A percentile compares a stretch with the other conserved stretches of the same genome.
phyloP scores from a whole-genome alignment of 2,797 vertebrate species.

The Petrocephalus schoutedeni region DNA sequence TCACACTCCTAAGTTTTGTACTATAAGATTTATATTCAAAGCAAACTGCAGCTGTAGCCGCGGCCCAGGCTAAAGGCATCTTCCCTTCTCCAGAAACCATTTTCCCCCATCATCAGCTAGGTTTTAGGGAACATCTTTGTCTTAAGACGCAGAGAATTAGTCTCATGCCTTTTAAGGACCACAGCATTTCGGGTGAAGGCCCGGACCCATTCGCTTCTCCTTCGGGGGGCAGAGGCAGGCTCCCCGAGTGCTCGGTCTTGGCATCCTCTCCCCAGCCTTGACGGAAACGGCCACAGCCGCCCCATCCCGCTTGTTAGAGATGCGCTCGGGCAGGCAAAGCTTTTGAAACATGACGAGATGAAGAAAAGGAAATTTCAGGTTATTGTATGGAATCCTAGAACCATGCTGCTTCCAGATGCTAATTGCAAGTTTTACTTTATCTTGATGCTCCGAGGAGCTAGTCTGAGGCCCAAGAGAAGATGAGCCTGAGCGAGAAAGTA shows the following conservation, averaged over 20 bases:
- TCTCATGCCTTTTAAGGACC: not conserved
- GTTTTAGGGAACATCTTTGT: not conserved
- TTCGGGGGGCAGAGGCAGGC: not conserved
- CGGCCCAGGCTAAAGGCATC: not conserved
- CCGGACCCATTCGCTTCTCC: not conserved
- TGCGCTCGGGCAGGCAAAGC: constrained; percentile 35
- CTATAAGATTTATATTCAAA: not conserved
- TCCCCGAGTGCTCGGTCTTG: not conserved
- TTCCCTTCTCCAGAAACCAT: not conserved
- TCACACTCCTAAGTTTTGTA: not conserved
- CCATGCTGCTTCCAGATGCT: constrained; percentile 43
- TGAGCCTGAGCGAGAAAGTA: constrained; percentile 31
- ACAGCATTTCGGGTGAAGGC: not conserved
- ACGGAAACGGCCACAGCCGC: constrained; percentile 20
- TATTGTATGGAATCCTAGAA: constrained; percentile 36
- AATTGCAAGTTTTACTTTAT: constrained; percentile 53
- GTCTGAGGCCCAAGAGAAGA: constrained; percentile 30
- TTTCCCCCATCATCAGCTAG: not conserved
- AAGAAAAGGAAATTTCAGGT: constrained; percentile 50
- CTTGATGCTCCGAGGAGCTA: constrained; percentile 46
- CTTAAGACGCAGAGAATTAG: not conserved
- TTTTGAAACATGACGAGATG: constrained; percentile 46
- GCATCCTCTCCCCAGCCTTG: not conserved
- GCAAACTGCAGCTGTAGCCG: not conserved
- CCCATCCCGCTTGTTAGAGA: constrained; percentile 34